Percentiles rank a stretch among this genome's conserved stretches.
Evolutionary conservation across 2,113 vertebrate genomes (phyloP).

Genomic region (Ameiurus melas): DNA sequence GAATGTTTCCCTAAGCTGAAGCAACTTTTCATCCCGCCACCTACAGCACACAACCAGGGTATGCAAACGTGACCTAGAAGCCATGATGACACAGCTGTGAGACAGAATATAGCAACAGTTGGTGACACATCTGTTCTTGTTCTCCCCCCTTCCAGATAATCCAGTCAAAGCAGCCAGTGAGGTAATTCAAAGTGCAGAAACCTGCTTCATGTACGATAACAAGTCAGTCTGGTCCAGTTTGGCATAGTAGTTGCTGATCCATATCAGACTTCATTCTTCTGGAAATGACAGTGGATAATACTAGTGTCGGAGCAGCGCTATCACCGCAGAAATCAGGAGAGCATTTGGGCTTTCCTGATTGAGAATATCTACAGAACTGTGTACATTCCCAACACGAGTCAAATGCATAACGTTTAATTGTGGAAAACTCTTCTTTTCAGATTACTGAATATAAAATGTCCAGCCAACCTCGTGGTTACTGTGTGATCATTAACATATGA

Average conservation of each 20-base stretch:
- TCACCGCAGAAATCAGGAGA: background rate
- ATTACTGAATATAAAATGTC: constrained; percentile 73
- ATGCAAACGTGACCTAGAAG: background rate
- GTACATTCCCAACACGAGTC: background rate
- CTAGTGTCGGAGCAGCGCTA: background rate
- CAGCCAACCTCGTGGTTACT: constrained; percentile 75
- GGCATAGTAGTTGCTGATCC: background rate
- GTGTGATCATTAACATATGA: constrained; percentile 83
- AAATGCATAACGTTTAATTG: background rate
- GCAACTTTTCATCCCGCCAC: background rate
- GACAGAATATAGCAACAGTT: background rate
- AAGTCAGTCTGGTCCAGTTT: background rate
- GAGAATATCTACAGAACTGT: background rate
- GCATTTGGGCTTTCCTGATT: background rate
- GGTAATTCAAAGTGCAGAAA: background rate
- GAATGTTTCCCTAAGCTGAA: constrained; percentile 42
- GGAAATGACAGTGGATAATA: background rate
- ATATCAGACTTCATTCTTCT: background rate
- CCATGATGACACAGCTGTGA: background rate
- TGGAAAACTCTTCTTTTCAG: constrained; percentile 51
- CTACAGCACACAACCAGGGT: background rate
- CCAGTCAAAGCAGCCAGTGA: background rate
- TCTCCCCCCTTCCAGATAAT: background rate
- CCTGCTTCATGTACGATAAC: background rate
- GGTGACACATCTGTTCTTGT: background rate